Conservation (phyloP, 1,140 invertebrate species). For the Trichoplusia ni region DNA sequence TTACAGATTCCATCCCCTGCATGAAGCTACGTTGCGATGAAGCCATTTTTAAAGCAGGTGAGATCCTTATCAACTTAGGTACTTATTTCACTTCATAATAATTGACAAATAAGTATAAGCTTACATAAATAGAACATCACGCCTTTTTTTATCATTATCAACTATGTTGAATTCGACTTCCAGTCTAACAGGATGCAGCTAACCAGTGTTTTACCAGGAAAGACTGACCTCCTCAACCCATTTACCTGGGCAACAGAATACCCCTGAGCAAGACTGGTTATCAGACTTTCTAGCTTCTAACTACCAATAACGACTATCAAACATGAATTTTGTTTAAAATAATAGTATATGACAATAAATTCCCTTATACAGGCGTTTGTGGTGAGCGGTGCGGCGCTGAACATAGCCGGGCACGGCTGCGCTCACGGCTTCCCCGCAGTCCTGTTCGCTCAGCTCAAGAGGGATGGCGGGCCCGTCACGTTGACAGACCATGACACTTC, state of each 20-base stretch:
- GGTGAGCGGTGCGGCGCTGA: slow-evolving; percentile 70
- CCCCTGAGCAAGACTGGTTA: too few species aligned
- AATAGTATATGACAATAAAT: too few species aligned
- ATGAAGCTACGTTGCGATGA: slow-evolving; percentile 48
- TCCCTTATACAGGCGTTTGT: slow-evolving; percentile 64
- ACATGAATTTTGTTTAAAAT: too few species aligned
- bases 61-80: neutral
- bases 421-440: slow-evolving; percentile 73
- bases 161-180: too few species aligned
- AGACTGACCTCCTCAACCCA: too few species aligned
- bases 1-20: slow-evolving; percentile 31
- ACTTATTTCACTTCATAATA: neutral
- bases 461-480: slow-evolving; percentile 52
- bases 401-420: slow-evolving; percentile 72
- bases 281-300: too few species aligned
- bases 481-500: slow-evolving; percentile 73
- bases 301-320: too few species aligned
- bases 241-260: too few species aligned
- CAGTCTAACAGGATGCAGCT: too few species aligned
- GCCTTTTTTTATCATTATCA: too few species aligned
- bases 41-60: slow-evolving; percentile 56
- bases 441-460: slow-evolving; percentile 66
- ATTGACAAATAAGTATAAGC: neutral
- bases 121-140: neutral
- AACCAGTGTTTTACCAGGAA: too few species aligned